Percentiles rank a stretch among this genome's conserved stretches.
Evolutionary conservation across 2,797 vertebrate species (phyloP).

Genomic region (Sebastes iracundus): DNA sequence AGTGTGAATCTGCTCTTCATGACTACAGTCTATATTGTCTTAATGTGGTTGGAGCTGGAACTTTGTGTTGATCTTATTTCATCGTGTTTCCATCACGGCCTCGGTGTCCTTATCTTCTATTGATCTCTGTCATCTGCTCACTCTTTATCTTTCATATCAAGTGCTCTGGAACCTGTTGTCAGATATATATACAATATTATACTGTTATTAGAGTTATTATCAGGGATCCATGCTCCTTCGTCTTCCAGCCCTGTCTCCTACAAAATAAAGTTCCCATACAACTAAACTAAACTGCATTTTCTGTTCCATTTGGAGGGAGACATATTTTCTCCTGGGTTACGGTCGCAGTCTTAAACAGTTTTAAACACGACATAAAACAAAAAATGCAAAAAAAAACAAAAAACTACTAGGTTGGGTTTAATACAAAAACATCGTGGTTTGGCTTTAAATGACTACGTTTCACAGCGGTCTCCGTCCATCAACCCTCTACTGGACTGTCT

Average conservation of each 20-base stretch:
- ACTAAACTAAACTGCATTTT: no score
- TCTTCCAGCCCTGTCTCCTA: background rate
- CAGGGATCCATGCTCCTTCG: background rate
- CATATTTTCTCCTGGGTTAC: no score
- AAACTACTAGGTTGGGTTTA: no score
- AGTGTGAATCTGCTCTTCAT: background rate
- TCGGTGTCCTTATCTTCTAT: slow-evolving; percentile 33
- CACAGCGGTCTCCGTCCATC: no score
- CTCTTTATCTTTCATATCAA: slow-evolving; percentile 27
- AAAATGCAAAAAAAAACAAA: no score
- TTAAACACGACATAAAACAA: no score
- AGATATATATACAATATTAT: background rate
- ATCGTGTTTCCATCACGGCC: slow-evolving; percentile 8
- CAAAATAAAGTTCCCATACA: no score
- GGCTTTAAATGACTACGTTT: no score
- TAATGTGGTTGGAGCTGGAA: slow-evolving; percentile 29
- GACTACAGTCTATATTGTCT: slow-evolving; percentile 25
- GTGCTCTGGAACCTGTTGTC: background rate
- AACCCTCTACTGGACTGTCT: no score
- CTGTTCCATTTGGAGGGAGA: no score
- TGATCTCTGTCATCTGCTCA: slow-evolving; percentile 42
- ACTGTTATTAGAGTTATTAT: background rate
- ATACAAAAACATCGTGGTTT: no score
- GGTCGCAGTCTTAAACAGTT: no score
- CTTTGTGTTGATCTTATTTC: slow-evolving; percentile 31